Base-by-base conservation (phyloP, 2,797 vertebrate genomes). In the Sus cebifrons region DNA sequence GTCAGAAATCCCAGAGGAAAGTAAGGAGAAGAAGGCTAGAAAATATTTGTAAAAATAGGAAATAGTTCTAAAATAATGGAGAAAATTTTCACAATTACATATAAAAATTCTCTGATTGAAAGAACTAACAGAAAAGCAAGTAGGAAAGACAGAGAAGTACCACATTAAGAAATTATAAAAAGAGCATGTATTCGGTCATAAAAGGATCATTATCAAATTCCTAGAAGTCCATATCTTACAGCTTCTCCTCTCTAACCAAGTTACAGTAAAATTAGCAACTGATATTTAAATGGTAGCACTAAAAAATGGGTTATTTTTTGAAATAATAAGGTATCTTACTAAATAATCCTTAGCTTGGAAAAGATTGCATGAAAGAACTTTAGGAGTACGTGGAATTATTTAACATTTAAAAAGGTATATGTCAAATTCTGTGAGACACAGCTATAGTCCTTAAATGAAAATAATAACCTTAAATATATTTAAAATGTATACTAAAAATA, bases 101-200 rank as follows among this genome's bases (percentile, higher is more conserved):
- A 40, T 17, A 44, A 60, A 65, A 52, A 62, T 60, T 65, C 17
- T 62, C 14, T 29, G 1, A 75, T 65, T 75, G 11, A 81, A 58
- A 60, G 18, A 36, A 27, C 25, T 81, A 36, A 32, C 25, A 58
- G 32, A 75, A 67, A n/a, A 84, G 4, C 6, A 82, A n/a, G 75
- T 11, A 60, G 18, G 44, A 83, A 60, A 91, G 23, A 40, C 29
- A 84, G 14, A 58, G 17, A 56, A 91, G 78, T 54, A 67, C 2
- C n/a, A 44, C 15, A 84, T 3, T 73, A 20, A 62, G 71, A 73
- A 90, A 56, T 67, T 74, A 68, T 84, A 20, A 91, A 93, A 91
- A 93, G 29, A 84, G 4, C 20, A 6, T 65, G 2, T 49, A 86
- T 23, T 91, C 15, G 58, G 2, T 65, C n/a, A 62, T 56, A 29